Base-by-base conservation (phyloP, 2,888 invertebrate genomes). In the Hanleya hanleyi region DNA sequence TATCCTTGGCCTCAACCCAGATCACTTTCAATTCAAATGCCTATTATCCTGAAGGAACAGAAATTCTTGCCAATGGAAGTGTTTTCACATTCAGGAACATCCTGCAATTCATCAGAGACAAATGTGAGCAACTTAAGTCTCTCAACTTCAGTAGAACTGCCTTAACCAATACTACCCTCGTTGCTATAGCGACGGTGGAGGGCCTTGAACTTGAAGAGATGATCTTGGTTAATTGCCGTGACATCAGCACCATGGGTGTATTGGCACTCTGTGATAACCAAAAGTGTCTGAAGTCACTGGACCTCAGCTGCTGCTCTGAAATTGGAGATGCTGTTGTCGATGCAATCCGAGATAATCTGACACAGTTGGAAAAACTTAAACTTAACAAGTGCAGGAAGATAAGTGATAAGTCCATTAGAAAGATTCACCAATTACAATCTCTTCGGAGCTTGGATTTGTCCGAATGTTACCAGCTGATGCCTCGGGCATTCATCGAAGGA, bases 31-130 rank as follows among this genome's bases (percentile, higher is more conserved):
- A 95, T 86, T 91, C 92, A 74, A 94, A 94, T 6, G 91, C 94
- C 47, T 93, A 94, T 51, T 93, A 93, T 57, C 73, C 80, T 15
- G 66, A 64, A 18, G 71, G 67, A 5, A 78, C 79, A 37, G 75
- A 69, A 32, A n/a, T 32, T 32, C 79, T 75, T 64, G 81, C 77
- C 36, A 95, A 94, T 62, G 94, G 94, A 82, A 94, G 94, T 83
- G 93, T 95, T 1, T 88, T 95, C 35, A 95, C 95, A 47, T 95
- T 95, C 84, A 92, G 92, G 79, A 94, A 94, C 84, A 91, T 95
- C 37, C 86, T 93, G 64, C 92, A 92, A 75, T 93, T 93, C 78
- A 91, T 95, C 64, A 89, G 90, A 67, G 88, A 90, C 1, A 93
- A 93, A 84, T 92, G 93, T 5, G 84, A 88, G 49, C 90, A 90